phyloP scores from a whole-genome alignment of 2,888 invertebrate genomes.

The Magallana nippona region DNA sequence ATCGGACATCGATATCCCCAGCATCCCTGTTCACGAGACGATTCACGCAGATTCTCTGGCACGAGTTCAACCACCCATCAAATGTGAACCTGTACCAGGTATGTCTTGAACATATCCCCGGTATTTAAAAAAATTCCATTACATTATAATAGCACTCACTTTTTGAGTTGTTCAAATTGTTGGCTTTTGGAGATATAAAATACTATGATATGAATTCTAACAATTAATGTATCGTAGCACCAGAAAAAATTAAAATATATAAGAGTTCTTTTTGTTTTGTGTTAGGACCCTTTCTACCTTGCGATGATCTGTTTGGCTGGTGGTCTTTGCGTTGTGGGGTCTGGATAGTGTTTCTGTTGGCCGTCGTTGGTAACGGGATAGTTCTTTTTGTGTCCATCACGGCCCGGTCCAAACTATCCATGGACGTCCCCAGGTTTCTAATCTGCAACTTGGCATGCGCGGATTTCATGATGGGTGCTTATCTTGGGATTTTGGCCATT shows the following conservation, averaged over 20 bases:
- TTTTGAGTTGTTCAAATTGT: too few relatives aligned
- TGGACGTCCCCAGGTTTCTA: slow-evolving; percentile 97
- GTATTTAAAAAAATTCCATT: too few relatives aligned
- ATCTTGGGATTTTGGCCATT: slow-evolving; percentile 94
- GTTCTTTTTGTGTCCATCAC: slow-evolving; percentile 96
- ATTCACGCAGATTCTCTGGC: slow-evolving; percentile 51
- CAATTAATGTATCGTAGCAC: too few relatives aligned
- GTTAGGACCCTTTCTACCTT: slow-evolving; percentile 94
- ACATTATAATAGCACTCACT: too few relatives aligned
- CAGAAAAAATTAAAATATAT: too few relatives aligned
- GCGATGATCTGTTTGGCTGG: slow-evolving; percentile 97
- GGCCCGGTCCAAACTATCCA: slow-evolving; percentile 88
- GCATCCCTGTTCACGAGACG: not conserved
- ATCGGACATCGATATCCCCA: not conserved
- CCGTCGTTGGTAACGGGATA: slow-evolving; percentile 96
- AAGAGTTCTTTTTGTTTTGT: not conserved
- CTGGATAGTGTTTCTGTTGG: slow-evolving; percentile 97
- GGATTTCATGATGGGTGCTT: slow-evolving; percentile 98
- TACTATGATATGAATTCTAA: too few relatives aligned
- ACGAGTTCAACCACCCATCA: slow-evolving; percentile 80
- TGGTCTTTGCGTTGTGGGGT: slow-evolving; percentile 98
- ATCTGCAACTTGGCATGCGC: slow-evolving; percentile 98
- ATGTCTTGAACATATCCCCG: slow-evolving; percentile 7
- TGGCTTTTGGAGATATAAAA: too few relatives aligned
- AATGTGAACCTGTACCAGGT: slow-evolving; percentile 92